Base-by-base conservation (phyloP, 1,140 invertebrate species). In the Probaryconus sp. region DNA sequence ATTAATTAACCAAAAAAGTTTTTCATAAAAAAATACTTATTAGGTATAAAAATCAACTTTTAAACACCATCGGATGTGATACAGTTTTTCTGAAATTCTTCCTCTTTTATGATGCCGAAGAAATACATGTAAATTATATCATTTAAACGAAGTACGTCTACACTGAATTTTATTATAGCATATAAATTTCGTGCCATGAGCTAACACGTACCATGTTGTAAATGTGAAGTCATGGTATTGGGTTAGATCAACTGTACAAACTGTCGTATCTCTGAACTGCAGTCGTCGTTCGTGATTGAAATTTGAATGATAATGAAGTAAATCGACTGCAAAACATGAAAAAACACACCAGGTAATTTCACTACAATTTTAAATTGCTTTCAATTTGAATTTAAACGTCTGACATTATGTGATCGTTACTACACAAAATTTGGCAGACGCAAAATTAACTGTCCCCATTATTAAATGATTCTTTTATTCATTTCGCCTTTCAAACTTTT, bases 161-260 rank as follows among this genome's bases (percentile, higher is more conserved):
- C 9, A 17, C 5, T 26, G 21, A 14, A 20, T 58, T 67, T 67
- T 67, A 67, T 42, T 51, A 56, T 56, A 30, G 51, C 63, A 28
- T 67, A 51, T 67, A 58, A 67, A 67, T 42, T 33, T 20, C 63
- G 51, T 67, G 42, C 51, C 43, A 50, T 67, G 51, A 67, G 13
- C 50, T 38, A 58, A 43, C 33, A 26, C 33, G 33, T 33, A 67
- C 51, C 43, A 26, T 33, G 7, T 21, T 28, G 11, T 17, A 40
- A 50, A 17, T 16, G 42, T 67, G 17, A 67, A 61, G 13, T 50
- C 43, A 61, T 51, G 35, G 45, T 50, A 50, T 50, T 40, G 45
- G 16, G 17, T 20, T 24, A 42, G 58, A 7, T 42, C 16, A 63
- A 50, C 37, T 42, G 33, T 30, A 28, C 45, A 63, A 63, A 42